Evolutionary conservation across 2,797 vertebrate genomes (phyloP), one percentile per base, ranked within the genome.

Genomic region (Galagoides demidoff): DNA sequence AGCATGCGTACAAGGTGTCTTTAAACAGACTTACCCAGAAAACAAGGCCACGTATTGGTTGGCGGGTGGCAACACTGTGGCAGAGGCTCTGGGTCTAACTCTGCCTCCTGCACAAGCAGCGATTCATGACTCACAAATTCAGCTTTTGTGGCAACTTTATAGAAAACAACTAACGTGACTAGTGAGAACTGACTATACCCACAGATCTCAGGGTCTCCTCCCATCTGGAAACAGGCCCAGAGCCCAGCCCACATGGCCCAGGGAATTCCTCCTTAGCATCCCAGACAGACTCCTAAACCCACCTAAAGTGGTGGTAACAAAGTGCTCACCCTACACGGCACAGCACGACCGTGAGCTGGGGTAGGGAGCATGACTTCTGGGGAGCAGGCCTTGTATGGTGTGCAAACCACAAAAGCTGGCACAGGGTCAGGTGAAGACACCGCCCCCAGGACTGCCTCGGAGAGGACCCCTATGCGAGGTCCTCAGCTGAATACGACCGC

Each of bases 391-490:
- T 29, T 71, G 3, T 4, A 3, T 2, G 7, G 45, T 3, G 8
- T 1, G 7, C 23, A 31, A 0, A 20, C 1, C 23, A 3, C 29
- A 9, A 52, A 45, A 52, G 13, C 63, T 10, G 45, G 34, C 3
- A 16, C 0, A 22, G 12, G 19, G 5, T 4, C 23, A 10, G 5
- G 19, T 1, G 34, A 25, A 23, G 78, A 11, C 1, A 3, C 5
- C 5, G 14, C 34, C 57, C 1, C 37, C 10, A 8, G 1, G 10
- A 14, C 0, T 5, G 17, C 1, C 52, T 25, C 37, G n/a, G 14
- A 1, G 5, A 7, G 8, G 11, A 12, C 52, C 43, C 27, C 34
- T 0, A 12, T 0, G 0, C 0, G 7, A 4, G 23, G 9, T 0
- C n/a, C 43, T 27, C 45, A 29, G 9, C 55, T 23, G 27, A 39